Base-by-base conservation (phyloP, 2,113 vertebrate species). In the Dissostichus mawsoni region DNA sequence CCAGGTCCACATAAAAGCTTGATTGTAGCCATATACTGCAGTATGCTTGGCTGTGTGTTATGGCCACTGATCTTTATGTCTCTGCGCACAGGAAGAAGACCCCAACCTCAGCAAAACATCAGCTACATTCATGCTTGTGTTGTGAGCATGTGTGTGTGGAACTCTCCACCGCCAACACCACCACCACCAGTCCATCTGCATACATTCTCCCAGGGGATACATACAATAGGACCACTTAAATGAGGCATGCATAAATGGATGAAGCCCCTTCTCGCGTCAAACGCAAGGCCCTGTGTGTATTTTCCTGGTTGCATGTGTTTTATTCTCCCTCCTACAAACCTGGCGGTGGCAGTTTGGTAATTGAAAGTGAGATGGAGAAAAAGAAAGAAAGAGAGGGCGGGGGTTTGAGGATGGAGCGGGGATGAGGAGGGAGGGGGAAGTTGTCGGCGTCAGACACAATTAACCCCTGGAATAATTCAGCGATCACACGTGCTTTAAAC, bases 241-340 rank as follows among this genome's bases (percentile, higher is more conserved):
- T 91, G 86, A 92, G 86, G 78, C 86, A 91, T 90, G 87, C 86
- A 92, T 90, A 86, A 90, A 92, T 91, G 89, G 87, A 91, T 92
- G 86, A 88, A 82, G 80, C 53, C 56, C n/a, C 71, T 41, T 70
- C 59, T 82, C 9, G 13, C 63, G 16, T 83, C 76, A 79, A 53
- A 85, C 11, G 45, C 78, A 72, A 56, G 81, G 44, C 63, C 75
- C 66, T 17, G 29, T 84, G 83, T 87, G 80, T 81, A 58, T 82
- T 81, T 85, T 82, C 69, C 57, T 87, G 47, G 70, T 75, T 78
- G 86, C 78, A 67, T 80, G 88, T 87, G 85, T 85, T 88, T 88
- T 84, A 85, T 87, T 82, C 77, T 78, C 53, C 57, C 63, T 57
- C 56, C 68, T 70, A 88, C 82, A 87, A 70, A 74, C 69, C 80